These are phyloP conservation scores for Pampusana beccarii DNA, from an alignment of 2,113 vertebrate genomes.

Conservation along the genomic window DNA sequence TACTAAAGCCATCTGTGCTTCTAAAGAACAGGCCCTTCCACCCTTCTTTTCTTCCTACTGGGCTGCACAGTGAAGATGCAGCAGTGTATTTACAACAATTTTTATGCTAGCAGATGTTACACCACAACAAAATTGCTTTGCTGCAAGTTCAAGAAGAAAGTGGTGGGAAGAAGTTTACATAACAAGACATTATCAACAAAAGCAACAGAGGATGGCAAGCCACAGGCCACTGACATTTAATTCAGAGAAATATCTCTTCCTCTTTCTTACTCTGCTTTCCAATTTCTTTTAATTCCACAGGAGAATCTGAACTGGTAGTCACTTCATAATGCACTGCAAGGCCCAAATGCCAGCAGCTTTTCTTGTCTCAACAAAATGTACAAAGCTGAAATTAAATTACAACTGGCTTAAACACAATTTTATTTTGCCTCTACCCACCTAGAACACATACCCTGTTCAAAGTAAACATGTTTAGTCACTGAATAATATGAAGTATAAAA, in stretches of 20 bases:
- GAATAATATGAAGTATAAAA: neutral
- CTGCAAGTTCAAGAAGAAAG: slow-evolving; percentile 28
- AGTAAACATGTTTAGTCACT: slow-evolving; percentile 30
- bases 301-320: neutral
- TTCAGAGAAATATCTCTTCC: neutral
- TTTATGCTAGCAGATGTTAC: slow-evolving; percentile 8
- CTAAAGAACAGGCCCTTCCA: neutral
- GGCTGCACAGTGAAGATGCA: neutral
- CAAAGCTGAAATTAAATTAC: slow-evolving; percentile 30
- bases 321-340: neutral
- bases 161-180: slow-evolving; percentile 15
- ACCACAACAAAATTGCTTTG: neutral
- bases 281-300: neutral
- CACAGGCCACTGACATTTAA: neutral
- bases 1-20: neutral
- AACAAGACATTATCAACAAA: neutral
- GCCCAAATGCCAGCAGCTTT: slow-evolving; percentile 19
- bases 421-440: slow-evolving; percentile 12
- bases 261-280: neutral
- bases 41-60: neutral
- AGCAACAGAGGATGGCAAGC: neutral
- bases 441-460: neutral
- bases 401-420: neutral
- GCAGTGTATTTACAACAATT: neutral
- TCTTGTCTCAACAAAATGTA: neutral